Conservation (phyloP, 2,797 vertebrate genomes). For the Taenioides sp. region DNA sequence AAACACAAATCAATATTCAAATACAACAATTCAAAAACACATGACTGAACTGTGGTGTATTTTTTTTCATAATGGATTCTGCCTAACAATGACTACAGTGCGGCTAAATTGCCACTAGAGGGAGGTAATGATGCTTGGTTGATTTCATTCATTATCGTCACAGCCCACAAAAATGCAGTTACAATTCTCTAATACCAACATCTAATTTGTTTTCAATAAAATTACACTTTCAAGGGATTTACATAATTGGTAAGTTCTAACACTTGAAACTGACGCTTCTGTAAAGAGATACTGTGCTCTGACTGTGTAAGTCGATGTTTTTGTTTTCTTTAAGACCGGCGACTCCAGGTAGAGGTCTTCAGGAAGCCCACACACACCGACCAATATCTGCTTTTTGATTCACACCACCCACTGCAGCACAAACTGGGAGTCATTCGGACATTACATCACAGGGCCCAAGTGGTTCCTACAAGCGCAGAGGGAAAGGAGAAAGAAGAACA, state of each 20-base stretch:
- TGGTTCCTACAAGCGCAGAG: too few species aligned
- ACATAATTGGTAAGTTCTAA: not conserved
- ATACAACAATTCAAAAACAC: not conserved
- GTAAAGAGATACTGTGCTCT: not conserved
- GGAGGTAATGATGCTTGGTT: conserved; percentile 19
- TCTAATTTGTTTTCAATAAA: not conserved
- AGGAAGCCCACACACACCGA: too few species aligned
- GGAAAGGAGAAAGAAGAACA: too few species aligned
- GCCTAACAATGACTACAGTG: not conserved
- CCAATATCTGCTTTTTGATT: too few species aligned
- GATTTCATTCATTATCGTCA: conserved; percentile 3
- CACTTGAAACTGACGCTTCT: not conserved
- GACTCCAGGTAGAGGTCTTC: too few species aligned
- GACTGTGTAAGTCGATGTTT: conserved; percentile 17
- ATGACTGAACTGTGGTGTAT: not conserved
- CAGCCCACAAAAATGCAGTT: not conserved
- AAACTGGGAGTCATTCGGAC: too few species aligned
- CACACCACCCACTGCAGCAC: too few species aligned
- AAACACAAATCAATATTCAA: not conserved
- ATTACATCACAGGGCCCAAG: too few species aligned
- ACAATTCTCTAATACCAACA: not conserved
- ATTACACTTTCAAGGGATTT: not conserved
- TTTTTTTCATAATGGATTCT: not conserved
- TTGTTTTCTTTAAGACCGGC: too few species aligned
- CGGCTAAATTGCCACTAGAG: conserved; percentile 29